These are phyloP conservation scores for Anas platyrhynchos DNA, from an alignment of 2,113 vertebrate species.

Conservation along the genomic window DNA sequence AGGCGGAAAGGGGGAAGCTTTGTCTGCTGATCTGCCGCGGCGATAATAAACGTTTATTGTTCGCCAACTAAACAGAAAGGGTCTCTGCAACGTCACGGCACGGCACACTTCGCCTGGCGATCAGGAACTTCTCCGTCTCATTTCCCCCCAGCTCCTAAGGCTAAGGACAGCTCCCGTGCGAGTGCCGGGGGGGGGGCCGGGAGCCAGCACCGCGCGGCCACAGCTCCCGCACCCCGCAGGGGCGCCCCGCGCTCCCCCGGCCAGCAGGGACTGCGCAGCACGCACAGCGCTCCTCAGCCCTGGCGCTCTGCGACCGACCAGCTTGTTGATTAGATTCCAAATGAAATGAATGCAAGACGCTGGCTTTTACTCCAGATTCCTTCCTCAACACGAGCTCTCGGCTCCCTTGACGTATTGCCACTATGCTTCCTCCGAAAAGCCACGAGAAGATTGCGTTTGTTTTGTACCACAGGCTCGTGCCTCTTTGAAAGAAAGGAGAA, in stretches of 20 bases:
- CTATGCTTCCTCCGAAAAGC: slow-evolving; percentile 6
- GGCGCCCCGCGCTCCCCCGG: slow-evolving; percentile 67
- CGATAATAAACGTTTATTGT: slow-evolving; percentile 76
- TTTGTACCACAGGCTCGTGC: neutral
- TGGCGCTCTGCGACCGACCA: slow-evolving; percentile 64
- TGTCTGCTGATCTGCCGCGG: slow-evolving; percentile 78
- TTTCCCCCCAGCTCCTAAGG: slow-evolving; percentile 47
- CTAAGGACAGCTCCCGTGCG: slow-evolving; percentile 52
- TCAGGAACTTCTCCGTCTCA: slow-evolving; percentile 74
- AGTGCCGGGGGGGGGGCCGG: slow-evolving; percentile 32
- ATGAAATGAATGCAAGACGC: slow-evolving; percentile 26
- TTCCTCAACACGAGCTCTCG: slow-evolving; percentile 26
- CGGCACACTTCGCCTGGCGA: slow-evolving; percentile 54
- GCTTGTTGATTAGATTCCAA: slow-evolving; percentile 59
- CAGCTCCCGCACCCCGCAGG: slow-evolving; percentile 63
- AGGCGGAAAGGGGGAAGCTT: slow-evolving; percentile 72
- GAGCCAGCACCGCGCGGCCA: slow-evolving; percentile 49
- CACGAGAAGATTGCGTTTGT: slow-evolving; percentile 25
- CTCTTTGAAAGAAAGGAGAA: slow-evolving; percentile 20
- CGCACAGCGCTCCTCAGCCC: slow-evolving; percentile 57
- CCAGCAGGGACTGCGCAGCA: slow-evolving; percentile 70
- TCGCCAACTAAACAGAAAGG: slow-evolving; percentile 70
- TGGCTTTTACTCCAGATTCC: slow-evolving; percentile 32
- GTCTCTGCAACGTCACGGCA: slow-evolving; percentile 72
- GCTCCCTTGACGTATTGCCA: slow-evolving; percentile 10